These are phyloP conservation scores for Mormyrus proboscirostris DNA, from an alignment of 2,797 vertebrate species.

Conservation along the genomic window DNA sequence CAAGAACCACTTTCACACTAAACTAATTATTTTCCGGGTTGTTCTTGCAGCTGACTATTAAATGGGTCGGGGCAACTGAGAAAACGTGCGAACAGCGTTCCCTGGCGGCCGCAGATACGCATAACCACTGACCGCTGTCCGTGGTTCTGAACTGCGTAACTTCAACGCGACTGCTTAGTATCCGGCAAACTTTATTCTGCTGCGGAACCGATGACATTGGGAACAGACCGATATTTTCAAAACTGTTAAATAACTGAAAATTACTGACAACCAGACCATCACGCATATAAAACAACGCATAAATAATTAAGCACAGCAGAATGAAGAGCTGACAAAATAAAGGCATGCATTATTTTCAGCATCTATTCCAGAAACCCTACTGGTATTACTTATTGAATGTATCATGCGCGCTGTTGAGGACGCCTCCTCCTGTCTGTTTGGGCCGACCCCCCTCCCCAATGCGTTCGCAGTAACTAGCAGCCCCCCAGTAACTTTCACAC, in stretches of 20 bases:
- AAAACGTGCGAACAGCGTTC: not conserved
- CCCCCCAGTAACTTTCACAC: not conserved
- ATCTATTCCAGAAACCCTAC: not conserved
- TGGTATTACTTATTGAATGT: not conserved
- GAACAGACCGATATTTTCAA: not conserved
- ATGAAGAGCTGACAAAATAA: not conserved
- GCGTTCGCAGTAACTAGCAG: not conserved
- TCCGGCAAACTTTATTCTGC: not conserved
- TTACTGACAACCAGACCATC: not conserved
- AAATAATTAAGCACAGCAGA: not conserved
- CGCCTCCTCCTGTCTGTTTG: not conserved
- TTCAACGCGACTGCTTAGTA: not conserved
- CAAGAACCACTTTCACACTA: not conserved
- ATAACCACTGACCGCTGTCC: not conserved
- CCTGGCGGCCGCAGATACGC: not conserved
- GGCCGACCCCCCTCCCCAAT: not conserved
- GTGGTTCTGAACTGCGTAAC: conserved; percentile 1
- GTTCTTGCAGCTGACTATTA: not conserved
- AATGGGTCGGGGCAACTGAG: not conserved
- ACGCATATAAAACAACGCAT: not conserved
- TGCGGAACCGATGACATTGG: not conserved
- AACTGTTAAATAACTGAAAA: not conserved
- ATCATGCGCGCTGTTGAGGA: not conserved
- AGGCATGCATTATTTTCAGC: not conserved
- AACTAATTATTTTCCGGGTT: conserved; percentile 10